A percentile compares a stretch with the other conserved stretches of the same genome.
Evolutionary conservation across 2,113 vertebrate species (phyloP).

Genomic region (Orcinus orca): DNA sequence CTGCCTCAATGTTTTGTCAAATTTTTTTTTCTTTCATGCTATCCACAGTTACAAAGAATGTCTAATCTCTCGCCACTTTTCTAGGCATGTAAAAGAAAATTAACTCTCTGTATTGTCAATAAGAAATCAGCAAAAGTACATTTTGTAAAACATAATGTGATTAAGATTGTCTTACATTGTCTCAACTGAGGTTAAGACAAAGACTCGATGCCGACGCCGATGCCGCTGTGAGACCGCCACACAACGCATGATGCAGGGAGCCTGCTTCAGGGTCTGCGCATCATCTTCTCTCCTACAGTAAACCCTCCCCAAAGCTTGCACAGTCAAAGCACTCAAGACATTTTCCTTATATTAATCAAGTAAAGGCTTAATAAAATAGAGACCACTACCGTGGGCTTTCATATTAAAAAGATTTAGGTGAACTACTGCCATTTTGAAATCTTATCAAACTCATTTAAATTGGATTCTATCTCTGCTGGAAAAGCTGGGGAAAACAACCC

Average conservation of each 20-base stretch:
- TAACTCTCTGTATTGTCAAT: neutral
- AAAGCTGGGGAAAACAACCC: neutral
- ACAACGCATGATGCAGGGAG: fast-evolving
- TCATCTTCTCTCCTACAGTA: neutral
- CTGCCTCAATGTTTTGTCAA: neutral
- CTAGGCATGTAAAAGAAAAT: neutral
- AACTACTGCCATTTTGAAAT: conserved; percentile 16
- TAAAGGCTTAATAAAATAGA: neutral
- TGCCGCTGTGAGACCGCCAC: fast-evolving
- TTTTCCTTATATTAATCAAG: neutral
- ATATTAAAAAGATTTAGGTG: neutral
- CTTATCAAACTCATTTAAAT: neutral
- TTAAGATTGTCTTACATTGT: neutral
- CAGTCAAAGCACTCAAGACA: neutral
- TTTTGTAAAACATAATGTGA: neutral
- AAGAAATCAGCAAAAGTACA: neutral
- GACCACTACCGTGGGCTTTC: neutral
- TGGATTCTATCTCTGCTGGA: neutral
- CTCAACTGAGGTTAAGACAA: neutral
- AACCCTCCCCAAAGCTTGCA: neutral
- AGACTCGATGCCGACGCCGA: neutral
- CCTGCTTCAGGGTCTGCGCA: neutral
- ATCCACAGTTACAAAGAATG: neutral
- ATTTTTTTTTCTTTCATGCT: neutral
- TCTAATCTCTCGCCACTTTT: neutral